phyloP scores from a whole-genome alignment of 2,888 invertebrate genomes.

The Deroplatys truncata region DNA sequence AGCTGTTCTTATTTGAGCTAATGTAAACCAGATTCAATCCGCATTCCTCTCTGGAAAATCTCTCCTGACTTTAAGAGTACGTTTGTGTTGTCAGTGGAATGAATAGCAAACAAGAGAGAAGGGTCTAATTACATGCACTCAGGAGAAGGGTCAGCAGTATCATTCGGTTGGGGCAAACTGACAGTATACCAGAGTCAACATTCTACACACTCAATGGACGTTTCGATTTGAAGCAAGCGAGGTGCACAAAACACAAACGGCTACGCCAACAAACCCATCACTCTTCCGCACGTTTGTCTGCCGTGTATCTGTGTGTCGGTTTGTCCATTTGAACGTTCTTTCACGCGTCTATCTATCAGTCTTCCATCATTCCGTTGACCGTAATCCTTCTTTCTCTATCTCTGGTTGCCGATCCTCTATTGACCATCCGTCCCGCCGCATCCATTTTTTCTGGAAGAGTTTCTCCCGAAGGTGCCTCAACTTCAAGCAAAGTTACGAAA shows the following conservation, averaged over 20 bases:
- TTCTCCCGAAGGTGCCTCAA: not conserved
- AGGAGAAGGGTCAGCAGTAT: not conserved
- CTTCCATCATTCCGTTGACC: not conserved
- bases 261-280: not conserved
- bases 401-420: not conserved
- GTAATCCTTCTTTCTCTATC: not conserved
- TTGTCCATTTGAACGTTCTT: not conserved
- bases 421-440: not conserved
- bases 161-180: not conserved
- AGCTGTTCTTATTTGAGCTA: not conserved
- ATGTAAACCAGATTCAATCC: not conserved
- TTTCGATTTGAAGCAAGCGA: not conserved
- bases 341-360: not conserved
- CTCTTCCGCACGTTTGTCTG: not conserved
- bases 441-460: not conserved
- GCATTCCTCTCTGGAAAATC: not conserved
- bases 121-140: not conserved
- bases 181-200: not conserved
- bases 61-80: not conserved
- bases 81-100: not conserved
- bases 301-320: not conserved
- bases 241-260: not conserved
- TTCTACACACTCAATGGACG: not conserved
- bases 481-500: not conserved
- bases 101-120: not conserved